Evolutionary conservation across 2,113 vertebrate species (phyloP), one percentile per base, ranked within the genome.

Genomic region (Hydrochoerus hydrochaeris): DNA sequence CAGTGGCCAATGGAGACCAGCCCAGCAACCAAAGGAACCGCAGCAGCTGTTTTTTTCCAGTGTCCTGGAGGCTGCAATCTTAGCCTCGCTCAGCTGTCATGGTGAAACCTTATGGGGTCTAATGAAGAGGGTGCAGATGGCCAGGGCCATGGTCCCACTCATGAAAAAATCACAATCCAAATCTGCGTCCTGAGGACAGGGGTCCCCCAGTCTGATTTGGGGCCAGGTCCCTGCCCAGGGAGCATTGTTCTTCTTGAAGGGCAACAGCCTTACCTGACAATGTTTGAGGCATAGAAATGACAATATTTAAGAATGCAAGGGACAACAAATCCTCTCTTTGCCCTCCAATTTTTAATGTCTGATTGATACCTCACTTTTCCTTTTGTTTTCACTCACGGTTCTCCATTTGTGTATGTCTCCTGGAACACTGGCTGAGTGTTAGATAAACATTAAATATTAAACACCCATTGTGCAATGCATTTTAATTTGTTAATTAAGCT

Each of bases 31-130:
- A 60, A 69, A 96, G 97, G 93, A n/a, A 88, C 97, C 38, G 14
- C 91, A 81, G 94, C 98, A 98, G 97, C 97, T 98, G 97, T 94
- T 97, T 92, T 88, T 96, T 97, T 94, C 98, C 97, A 96, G 95
- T 35, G 77, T 52, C 90, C 98, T 80, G 95, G 85, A 90, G 87
- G 90, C 97, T 97, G 97, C 97, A 97, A 97, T 49, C 97, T 83
- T 97, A 98, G 94, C 95, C 92, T 92, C 8, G 41, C 96, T 97
- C 98, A 98, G 97, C 98, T 98, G 98, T 98, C 94, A 95, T 1
- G 0, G 93, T 35, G 90, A 75, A 41, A 80, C 94, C 90, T 63
- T 63, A 94, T 89, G 97, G 97, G 97, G 91, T 97, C 92, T 85
- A 0, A 58, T 14, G 3, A 38, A 62, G 81, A 44, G 88, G 82